Conservation (phyloP, 1,140 invertebrate species). For the Zaprionus ornatus region DNA sequence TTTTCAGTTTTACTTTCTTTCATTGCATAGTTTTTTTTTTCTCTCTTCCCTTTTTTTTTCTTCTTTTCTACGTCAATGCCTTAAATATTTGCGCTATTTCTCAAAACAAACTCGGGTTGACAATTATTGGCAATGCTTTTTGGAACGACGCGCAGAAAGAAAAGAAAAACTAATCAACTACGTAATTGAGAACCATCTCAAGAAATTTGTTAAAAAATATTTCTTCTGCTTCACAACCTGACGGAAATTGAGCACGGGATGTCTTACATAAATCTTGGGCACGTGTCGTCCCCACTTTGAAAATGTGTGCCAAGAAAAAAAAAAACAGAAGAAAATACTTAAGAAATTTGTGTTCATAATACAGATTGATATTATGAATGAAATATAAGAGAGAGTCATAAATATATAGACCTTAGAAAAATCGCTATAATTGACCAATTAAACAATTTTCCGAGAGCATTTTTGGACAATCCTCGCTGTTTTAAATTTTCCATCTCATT, state of each 20-base stretch:
- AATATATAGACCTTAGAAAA: too few relatives aligned
- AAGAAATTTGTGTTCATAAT: not conserved
- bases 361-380: conserved; percentile 1
- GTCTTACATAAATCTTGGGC: conserved; percentile 52
- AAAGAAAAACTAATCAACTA: conserved; percentile 65
- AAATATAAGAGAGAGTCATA: not conserved
- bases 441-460: too few relatives aligned
- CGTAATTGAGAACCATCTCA: conserved; percentile 58
- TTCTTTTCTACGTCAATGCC: conserved; percentile 65
- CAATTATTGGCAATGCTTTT: conserved; percentile 54
- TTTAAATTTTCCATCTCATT: not conserved
- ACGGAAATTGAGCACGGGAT: conserved; percentile 29
- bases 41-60: conserved; percentile 13
- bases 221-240: conserved; percentile 7
- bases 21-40: conserved; percentile 9
- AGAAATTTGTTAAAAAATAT: conserved; percentile 32
- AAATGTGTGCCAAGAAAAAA: conserved; percentile 23
- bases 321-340: not conserved
- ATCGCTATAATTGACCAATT: too few relatives aligned
- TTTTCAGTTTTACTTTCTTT: conserved; percentile 5
- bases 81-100: conserved; percentile 70
- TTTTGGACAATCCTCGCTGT: not conserved
- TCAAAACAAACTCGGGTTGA: conserved; percentile 26
- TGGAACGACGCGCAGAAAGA: not conserved
- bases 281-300: conserved; percentile 33